Conservation (phyloP, 2,888 invertebrate species). For the Cryptocephalus primarius region DNA sequence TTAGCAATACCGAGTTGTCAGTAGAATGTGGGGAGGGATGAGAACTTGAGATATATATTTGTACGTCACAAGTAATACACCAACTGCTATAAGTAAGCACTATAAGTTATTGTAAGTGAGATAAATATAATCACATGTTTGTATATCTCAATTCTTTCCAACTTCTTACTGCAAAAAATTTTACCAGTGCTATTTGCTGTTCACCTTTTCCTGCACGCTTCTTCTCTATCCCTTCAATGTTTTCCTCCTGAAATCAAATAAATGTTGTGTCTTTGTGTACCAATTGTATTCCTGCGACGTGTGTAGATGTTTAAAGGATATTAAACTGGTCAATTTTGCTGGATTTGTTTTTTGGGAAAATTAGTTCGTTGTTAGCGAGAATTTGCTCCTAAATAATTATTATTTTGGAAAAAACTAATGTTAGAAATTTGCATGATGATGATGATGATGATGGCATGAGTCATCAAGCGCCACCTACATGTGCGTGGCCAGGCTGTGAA, state of each 20-base stretch:
- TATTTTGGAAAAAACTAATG: too few species aligned
- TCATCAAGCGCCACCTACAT: conserved; percentile 24
- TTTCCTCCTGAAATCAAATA: conserved; percentile 7
- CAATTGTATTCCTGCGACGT: conserved; percentile 14
- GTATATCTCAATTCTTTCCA: background rate
- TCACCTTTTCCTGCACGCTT: conserved; percentile 27
- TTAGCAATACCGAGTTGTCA: conserved; percentile 6
- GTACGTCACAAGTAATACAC: too few species aligned
- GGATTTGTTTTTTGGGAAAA: conserved; percentile 5
- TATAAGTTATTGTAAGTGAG: too few species aligned
- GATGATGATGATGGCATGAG: conserved; percentile 19
- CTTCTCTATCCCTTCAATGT: conserved; percentile 19
- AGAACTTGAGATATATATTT: background rate
- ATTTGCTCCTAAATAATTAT: background rate
- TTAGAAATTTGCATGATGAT: background rate
- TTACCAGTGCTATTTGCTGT: conserved; percentile 14
- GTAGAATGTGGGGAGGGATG: conserved; percentile 7
- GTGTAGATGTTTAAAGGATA: conserved; percentile 9
- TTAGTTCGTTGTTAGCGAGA: conserved; percentile 5
- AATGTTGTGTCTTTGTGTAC: conserved; percentile 11
- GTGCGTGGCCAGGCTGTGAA: conserved; percentile 64
- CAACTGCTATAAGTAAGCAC: too few species aligned
- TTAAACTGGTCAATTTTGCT: conserved; percentile 1
- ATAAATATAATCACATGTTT: background rate
- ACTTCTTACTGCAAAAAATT: background rate